Base-by-base conservation (phyloP, 1,140 invertebrate species). In the Heliconius hewitsoni region DNA sequence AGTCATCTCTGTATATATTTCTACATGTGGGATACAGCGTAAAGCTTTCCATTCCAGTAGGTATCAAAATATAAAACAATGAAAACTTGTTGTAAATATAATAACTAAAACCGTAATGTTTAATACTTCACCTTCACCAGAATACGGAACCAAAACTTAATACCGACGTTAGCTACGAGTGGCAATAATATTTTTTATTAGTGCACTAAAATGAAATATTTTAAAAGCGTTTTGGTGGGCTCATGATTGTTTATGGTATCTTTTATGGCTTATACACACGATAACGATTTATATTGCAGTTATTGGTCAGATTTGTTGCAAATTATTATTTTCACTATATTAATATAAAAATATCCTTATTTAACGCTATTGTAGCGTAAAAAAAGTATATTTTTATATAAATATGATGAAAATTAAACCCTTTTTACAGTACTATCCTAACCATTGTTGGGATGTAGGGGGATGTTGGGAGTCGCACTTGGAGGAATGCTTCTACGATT, bases 211-310 rank as follows among this genome's bases (percentile, higher is more conserved):
- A 80, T 70, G 78, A 72, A 57, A 81, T 77, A 83, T 83, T 83
- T 83, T 83, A 80, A 83, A 81, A 81, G 82, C 82, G 78, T 60
- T 81, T 81, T 83, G 75, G 79, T 50, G 80, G 77, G 19, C 50
- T n/a, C 27, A 74, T 70, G 60, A 73, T 83, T 73, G 73, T 79
- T 81, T 81, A 83, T 81, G 70, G 79, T 77, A 78, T 78, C 76
- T 81, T 83, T 83, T 81, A 83, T 79, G 60, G 82, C 75, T 81
- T 81, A 83, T 83, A 81, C 78, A 83, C 72, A 78, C 52, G 74
- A 81, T 81, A 81, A 81, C 73, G 76, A 78, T 76, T 76, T 81
- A 77, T 71, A 72, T 73, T 60, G 19, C 71, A 27, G 52, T 73
- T 78, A 78, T 78, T 73, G 71, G 16, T 46, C 50, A 30, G 42